These are phyloP conservation scores for Caenorhabditis sp. DNA, from an alignment of 2,888 invertebrate species.

Conservation along the genomic window DNA sequence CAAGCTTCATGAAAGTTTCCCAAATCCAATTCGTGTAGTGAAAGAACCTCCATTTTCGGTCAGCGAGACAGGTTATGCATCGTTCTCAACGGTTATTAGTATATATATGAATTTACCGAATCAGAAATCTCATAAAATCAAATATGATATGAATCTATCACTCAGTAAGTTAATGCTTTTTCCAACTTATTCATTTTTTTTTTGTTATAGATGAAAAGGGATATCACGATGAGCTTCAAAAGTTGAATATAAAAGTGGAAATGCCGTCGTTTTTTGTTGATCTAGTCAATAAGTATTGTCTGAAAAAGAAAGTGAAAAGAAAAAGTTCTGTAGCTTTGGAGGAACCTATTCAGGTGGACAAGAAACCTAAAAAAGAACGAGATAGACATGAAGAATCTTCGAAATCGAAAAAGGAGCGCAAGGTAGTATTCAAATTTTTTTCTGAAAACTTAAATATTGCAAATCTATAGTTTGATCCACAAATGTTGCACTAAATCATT, in stretches of 20 bases:
- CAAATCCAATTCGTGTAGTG: constrained; percentile 13
- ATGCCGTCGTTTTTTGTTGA: constrained; percentile 9
- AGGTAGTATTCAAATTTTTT: background rate
- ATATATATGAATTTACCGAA: constrained; percentile 29
- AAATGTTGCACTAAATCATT: too few species aligned
- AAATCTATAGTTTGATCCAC: too few species aligned
- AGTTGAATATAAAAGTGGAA: constrained; percentile 6
- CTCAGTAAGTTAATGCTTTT: constrained; percentile 2
- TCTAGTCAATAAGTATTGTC: constrained; percentile 9
- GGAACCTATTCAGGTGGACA: constrained; percentile 1
- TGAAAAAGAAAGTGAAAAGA: constrained; percentile 6
- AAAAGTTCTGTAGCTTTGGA: constrained; percentile 1
- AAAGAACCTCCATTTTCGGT: constrained; percentile 31
- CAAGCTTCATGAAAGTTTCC: constrained; percentile 23
- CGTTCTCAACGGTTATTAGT: constrained; percentile 16
- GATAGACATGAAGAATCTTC: constrained; percentile 2
- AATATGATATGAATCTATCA: constrained; percentile 22
- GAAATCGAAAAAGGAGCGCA: background rate
- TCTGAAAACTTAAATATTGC: background rate
- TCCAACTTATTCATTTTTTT: background rate
- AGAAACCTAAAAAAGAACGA: constrained; percentile 8
- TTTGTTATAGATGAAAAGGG: constrained; percentile 9
- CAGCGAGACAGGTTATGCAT: constrained; percentile 33
- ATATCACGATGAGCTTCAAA: constrained; percentile 14
- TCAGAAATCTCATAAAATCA: constrained; percentile 17